These are phyloP conservation scores for Watsonalla cultraria DNA, from an alignment of 2,888 invertebrate genomes.

Conservation along the genomic window DNA sequence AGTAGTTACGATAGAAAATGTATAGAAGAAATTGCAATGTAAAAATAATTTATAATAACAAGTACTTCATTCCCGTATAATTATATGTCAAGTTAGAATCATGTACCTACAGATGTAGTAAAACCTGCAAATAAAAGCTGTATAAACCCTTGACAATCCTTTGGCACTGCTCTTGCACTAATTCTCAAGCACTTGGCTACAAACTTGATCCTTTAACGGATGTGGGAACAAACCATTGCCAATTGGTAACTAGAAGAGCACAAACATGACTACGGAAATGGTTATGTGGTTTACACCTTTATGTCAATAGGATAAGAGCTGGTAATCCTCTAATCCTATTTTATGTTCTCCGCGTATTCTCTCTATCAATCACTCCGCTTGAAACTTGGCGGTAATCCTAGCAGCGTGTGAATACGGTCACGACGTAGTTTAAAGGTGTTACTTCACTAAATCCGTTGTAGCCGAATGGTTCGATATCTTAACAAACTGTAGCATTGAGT, in stretches of 20 bases:
- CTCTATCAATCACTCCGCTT: conserved; percentile 65
- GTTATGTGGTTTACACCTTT: neutral
- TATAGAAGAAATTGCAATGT: too few species aligned
- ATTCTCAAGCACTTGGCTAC: neutral
- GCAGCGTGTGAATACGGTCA: conserved; percentile 73
- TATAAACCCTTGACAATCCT: neutral
- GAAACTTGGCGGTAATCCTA: conserved; percentile 58
- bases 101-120: too few species aligned
- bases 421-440: conserved; percentile 19
- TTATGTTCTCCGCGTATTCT: conserved; percentile 46
- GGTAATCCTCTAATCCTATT: conserved; percentile 61
- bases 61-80: too few species aligned
- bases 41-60: too few species aligned
- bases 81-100: too few species aligned
- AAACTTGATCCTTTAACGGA: neutral
- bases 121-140: neutral
- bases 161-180: neutral
- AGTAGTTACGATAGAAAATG: too few species aligned
- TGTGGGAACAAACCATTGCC: neutral
- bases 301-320: conserved; percentile 26
- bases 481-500: too few species aligned
- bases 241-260: neutral
- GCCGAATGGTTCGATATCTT: too few species aligned
- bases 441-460: neutral
- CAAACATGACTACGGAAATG: neutral